These are phyloP conservation scores for Salarias fasciatus DNA, from an alignment of 2,797 vertebrate genomes.

Conservation along the genomic window DNA sequence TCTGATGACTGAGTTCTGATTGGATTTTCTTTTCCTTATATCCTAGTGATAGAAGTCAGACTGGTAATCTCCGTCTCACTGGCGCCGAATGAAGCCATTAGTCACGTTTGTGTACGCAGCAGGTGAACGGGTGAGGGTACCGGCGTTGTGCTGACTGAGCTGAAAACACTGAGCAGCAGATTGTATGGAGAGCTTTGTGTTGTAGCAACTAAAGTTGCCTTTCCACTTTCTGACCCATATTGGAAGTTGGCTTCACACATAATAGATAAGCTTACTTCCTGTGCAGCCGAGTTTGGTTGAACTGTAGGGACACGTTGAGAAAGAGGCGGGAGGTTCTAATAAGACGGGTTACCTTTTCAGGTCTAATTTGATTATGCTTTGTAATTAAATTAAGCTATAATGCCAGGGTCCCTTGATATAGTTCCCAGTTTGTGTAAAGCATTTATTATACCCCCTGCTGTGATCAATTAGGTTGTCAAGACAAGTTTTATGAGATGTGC, in stretches of 20 bases:
- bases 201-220: not conserved
- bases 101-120: constrained; percentile 50
- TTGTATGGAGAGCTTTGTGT: constrained; percentile 24
- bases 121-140: constrained; percentile 22
- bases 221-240: not conserved
- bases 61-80: constrained; percentile 57
- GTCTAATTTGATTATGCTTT: constrained; percentile 68
- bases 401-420: constrained; percentile 67
- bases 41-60: constrained; percentile 31
- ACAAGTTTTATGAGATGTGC: constrained; percentile 77
- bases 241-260: not conserved
- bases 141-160: not conserved
- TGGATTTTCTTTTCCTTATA: constrained; percentile 33
- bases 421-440: constrained; percentile 51
- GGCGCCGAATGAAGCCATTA: constrained; percentile 58
- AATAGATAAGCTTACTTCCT: constrained; percentile 6
- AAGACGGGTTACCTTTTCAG: constrained; percentile 56
- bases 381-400: constrained; percentile 76
- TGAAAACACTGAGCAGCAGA: constrained; percentile 3
- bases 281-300: constrained; percentile 19
- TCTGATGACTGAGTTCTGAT: constrained; percentile 58
- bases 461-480: constrained; percentile 81
- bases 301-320: constrained; percentile 11
- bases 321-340: constrained; percentile 41
- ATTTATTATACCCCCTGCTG: constrained; percentile 77